Evolutionary conservation across 2,113 vertebrate genomes (phyloP).

Genomic region (Choloepus hoffmanni): DNA sequence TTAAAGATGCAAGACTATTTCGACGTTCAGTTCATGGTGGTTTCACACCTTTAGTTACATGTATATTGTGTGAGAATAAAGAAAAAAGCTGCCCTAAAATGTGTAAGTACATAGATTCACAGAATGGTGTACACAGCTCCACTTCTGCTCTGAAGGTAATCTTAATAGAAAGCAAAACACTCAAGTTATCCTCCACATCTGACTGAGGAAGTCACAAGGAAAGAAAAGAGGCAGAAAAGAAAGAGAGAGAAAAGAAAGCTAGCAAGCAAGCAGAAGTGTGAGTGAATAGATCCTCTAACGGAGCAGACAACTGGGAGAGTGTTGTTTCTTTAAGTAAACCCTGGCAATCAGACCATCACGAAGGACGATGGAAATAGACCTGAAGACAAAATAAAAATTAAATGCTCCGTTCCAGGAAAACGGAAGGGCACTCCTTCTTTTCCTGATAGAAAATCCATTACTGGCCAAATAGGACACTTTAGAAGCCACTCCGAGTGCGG

Average conservation of each 20-base stretch:
- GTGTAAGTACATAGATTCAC: not conserved
- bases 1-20: not conserved
- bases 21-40: not conserved
- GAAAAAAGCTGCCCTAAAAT: rapidly evolving
- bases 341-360: rapidly evolving
- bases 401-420: not conserved
- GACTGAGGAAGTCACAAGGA: too few relatives aligned
- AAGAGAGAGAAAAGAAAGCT: not conserved
- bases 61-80: not conserved
- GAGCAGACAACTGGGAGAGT: rapidly evolving
- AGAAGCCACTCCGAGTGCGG: not conserved
- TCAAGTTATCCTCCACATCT: not conserved
- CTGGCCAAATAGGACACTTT: not conserved
- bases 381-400: rapidly evolving
- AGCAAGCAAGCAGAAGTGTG: not conserved
- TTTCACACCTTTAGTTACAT: not conserved
- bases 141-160: not conserved
- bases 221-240: too few relatives aligned
- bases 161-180: not conserved
- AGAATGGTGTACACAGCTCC: not conserved
- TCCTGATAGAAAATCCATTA: not conserved
- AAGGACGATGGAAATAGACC: not conserved
- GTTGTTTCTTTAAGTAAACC: not conserved
- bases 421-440: not conserved
- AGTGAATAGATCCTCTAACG: not conserved